A percentile compares a stretch with the other conserved stretches of the same genome.
phyloP scores from a whole-genome alignment of 2,113 vertebrate species.

The Xiphophorus couchianus region DNA sequence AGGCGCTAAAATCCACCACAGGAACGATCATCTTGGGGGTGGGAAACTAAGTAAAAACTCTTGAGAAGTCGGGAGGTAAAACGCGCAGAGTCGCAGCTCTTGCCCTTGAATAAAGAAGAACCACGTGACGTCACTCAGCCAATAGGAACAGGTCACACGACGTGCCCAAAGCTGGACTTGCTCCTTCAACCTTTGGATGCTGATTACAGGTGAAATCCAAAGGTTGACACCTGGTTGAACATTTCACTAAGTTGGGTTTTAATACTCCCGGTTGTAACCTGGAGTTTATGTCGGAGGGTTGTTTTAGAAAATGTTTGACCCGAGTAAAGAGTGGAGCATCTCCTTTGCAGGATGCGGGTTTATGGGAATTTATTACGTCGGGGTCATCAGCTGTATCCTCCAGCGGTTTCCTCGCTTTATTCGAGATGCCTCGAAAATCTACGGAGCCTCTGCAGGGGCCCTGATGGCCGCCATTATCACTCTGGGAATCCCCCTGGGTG shows the following conservation, averaged over 20 bases:
- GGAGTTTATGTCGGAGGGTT: not conserved
- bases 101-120: not conserved
- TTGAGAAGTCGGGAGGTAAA: not conserved
- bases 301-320: slow-evolving; percentile 72
- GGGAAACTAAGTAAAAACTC: not conserved
- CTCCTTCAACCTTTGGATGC: slow-evolving; percentile 34
- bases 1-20: slow-evolving; percentile 71
- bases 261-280: no score
- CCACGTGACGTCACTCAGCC: slow-evolving; percentile 49
- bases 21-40: slow-evolving; percentile 68
- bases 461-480: slow-evolving; percentile 76
- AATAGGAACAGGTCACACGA: slow-evolving; percentile 3
- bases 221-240: no score
- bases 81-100: not conserved
- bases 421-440: slow-evolving; percentile 76
- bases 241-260: not conserved
- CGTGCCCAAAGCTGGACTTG: not conserved
- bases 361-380: slow-evolving; percentile 85
- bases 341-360: slow-evolving; percentile 90
- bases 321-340: slow-evolving; percentile 82
- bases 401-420: slow-evolving; percentile 82
- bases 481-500: slow-evolving; percentile 80
- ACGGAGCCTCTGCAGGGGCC: slow-evolving; percentile 84
- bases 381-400: slow-evolving; percentile 81
- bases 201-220: slow-evolving; percentile 12